A percentile compares a stretch with the other conserved stretches of the same genome.
Evolutionary conservation across 2,888 invertebrate species (phyloP).

Genomic region (Candidula unifasciata): DNA sequence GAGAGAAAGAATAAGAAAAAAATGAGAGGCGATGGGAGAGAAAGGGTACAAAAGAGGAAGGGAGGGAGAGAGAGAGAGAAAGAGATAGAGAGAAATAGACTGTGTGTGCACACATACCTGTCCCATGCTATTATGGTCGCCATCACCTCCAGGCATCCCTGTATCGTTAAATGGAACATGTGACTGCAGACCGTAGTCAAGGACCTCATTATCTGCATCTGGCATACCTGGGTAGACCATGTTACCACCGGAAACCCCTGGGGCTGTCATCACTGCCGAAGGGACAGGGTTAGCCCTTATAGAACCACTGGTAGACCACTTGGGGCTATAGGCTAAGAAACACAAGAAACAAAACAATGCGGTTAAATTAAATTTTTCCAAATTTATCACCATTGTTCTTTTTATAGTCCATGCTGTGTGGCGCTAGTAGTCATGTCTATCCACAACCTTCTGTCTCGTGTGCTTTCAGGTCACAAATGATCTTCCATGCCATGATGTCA

Average conservation of each 20-base stretch:
- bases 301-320: constrained; percentile 64
- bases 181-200: constrained; percentile 39
- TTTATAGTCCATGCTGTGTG: no score
- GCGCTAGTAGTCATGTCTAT: no score
- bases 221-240: constrained; percentile 58
- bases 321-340: constrained; percentile 54
- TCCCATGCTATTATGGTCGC: constrained; percentile 37
- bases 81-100: not conserved
- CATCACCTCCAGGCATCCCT: constrained; percentile 47
- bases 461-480: no score
- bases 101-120: constrained; percentile 24
- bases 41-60: no score
- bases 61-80: no score
- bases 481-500: no score
- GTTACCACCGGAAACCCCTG: constrained; percentile 65
- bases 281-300: constrained; percentile 59
- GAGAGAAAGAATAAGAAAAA: no score
- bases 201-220: constrained; percentile 41
- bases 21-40: no score
- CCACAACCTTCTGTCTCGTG: no score
- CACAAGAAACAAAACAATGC: not conserved
- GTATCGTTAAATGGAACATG: constrained; percentile 54
- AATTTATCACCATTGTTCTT: no score
- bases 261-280: constrained; percentile 10
- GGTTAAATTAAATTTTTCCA: no score